Base-by-base conservation (phyloP, 2,888 invertebrate genomes). In the Acleris cristana region DNA sequence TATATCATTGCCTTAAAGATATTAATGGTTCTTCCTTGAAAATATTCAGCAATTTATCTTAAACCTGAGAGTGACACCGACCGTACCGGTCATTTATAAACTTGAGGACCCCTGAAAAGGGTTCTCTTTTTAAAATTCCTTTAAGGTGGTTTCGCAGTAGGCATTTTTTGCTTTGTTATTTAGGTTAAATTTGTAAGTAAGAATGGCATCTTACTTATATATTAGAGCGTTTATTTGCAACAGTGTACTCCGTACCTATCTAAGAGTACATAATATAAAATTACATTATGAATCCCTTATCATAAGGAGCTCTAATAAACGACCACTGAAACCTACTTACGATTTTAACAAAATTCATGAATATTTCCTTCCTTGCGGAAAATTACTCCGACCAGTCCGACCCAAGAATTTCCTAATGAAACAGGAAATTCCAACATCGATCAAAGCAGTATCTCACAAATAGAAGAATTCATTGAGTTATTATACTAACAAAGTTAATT, bases 391-490 rank as follows among this genome's bases (percentile, higher is more conserved):
- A 70, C 70, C 71, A 76, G 73, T 79, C 75, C 71, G 71, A 70
- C 70, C 71, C 57, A 78, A 78, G 80, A 80, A 82, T 82, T 79
- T 79, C 71, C 73, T 80, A 79, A 83, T 79, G 77, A 83, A 81
- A 79, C 77, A 74, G 78, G 80, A 78, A 81, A 83, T 81, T 80
- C 76, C 76, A 60, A 69, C 69, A 70, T 76, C 76, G 78, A 80
- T 79, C 78, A 78, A 80, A 79, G 78, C 69, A 70, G 76, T 74
- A 70, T 70, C 72, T 70, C 56, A 70, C 63, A 69, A 71, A 67
- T 63, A 67, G 52, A 53, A 73, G 74, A 76, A 58, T 52, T 61
- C 34, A 57, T 60, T 44, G 34, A 65, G 44, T 60, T 69, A 64
- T 63, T 64, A 64, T 55, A 68, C 44, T 69, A 60, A 64, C 51